Evolutionary conservation across 2,888 invertebrate genomes (phyloP).

Genomic region (Eilema depressum): DNA sequence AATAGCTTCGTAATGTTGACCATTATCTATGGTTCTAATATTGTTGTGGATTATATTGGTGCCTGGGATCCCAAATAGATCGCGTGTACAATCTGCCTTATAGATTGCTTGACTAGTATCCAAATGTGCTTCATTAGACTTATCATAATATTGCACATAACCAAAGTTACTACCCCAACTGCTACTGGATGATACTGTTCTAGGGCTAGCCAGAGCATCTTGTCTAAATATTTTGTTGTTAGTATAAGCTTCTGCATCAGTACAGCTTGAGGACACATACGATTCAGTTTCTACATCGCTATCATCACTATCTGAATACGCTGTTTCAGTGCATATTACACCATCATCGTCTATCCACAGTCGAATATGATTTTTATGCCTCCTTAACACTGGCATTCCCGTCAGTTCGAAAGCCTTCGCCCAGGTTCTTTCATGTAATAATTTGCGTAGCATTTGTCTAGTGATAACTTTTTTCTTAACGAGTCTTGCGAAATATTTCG

Average conservation of each 20-base stretch:
- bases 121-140: conserved; percentile 77
- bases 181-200: conserved; percentile 81
- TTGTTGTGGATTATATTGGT: conserved; percentile 47
- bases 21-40: conserved; percentile 49
- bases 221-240: conserved; percentile 85
- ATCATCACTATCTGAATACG: conserved; percentile 77
- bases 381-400: conserved; percentile 76
- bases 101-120: conserved; percentile 58
- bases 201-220: conserved; percentile 86
- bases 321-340: conserved; percentile 76
- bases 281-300: conserved; percentile 80
- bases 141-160: conserved; percentile 89
- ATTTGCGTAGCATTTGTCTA: conserved; percentile 90
- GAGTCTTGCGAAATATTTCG: conserved; percentile 91
- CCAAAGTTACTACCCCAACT: conserved; percentile 89
- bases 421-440: conserved; percentile 89
- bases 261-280: conserved; percentile 74
- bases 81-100: conserved; percentile 77
- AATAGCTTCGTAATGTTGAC: conserved; percentile 53
- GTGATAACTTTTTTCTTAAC: conserved; percentile 91
- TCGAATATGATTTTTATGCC: conserved; percentile 80
- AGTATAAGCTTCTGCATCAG: conserved; percentile 68
- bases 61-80: conserved; percentile 67
- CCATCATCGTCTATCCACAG: conserved; percentile 79
- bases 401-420: conserved; percentile 82